Evolutionary conservation across 1,140 invertebrate species (phyloP).

Genomic region (Ctenoplectra terminalis): DNA sequence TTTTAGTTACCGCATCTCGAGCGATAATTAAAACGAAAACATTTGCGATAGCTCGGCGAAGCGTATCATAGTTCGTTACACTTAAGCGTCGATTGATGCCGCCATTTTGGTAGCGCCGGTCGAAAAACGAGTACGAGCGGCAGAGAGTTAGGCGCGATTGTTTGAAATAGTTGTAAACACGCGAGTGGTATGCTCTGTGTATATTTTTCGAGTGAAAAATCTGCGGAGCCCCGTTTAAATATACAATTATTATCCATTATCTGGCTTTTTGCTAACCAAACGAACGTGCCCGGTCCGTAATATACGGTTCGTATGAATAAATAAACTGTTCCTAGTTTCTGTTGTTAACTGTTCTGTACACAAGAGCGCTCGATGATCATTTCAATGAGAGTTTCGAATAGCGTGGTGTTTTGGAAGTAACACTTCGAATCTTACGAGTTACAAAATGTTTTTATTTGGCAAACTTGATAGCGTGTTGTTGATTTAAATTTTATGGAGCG

Average conservation of each 20-base stretch:
- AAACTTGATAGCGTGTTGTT: too few species aligned
- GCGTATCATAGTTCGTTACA: not conserved
- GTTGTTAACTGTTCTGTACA: not conserved
- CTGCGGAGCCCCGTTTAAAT: not conserved
- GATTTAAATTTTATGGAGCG: too few species aligned
- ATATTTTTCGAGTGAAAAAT: not conserved
- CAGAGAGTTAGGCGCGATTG: not conserved
- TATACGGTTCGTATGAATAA: not conserved
- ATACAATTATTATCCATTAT: conserved; percentile 4
- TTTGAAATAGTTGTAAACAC: not conserved
- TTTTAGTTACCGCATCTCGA: not conserved
- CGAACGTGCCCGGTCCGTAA: too few species aligned
- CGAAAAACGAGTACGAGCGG: not conserved
- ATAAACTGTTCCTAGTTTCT: too few species aligned
- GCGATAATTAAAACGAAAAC: conserved; percentile 16
- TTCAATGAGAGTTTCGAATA: not conserved
- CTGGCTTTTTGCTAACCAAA: too few species aligned
- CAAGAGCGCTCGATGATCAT: not conserved
- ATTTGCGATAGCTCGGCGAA: not conserved
- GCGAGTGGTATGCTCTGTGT: too few species aligned
- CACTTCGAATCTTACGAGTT: too few species aligned
- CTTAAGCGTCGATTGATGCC: not conserved
- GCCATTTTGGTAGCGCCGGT: not conserved
- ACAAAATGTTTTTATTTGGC: too few species aligned
- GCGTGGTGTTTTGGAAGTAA: too few species aligned